Conservation (phyloP, 2,797 vertebrate genomes). For the Channa striata region DNA sequence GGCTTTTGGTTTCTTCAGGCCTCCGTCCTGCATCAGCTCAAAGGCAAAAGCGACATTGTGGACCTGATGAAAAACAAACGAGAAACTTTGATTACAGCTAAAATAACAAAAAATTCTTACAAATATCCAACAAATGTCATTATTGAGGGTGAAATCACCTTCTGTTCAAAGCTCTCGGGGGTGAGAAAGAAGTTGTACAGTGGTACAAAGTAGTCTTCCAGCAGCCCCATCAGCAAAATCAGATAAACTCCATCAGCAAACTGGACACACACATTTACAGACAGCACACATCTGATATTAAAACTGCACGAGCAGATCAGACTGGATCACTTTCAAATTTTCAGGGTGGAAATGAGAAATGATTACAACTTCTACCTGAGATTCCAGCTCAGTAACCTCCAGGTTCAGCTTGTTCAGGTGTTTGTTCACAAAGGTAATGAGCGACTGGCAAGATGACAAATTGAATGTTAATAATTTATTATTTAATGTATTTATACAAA, state of each 20-base stretch:
- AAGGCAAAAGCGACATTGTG: slow-evolving; percentile 97
- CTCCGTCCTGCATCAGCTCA: slow-evolving; percentile 97
- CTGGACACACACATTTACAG: slow-evolving; percentile 75
- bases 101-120: neutral
- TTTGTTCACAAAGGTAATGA: slow-evolving; percentile 99
- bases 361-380: slow-evolving; percentile 85
- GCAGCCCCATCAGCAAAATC: slow-evolving; percentile 96
- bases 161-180: slow-evolving; percentile 96
- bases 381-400: slow-evolving; percentile 96
- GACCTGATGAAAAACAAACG: slow-evolving; percentile 83
- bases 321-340: slow-evolving; percentile 3
- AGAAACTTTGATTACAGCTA: neutral
- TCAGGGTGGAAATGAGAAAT: neutral
- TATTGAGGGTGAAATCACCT: slow-evolving; percentile 79
- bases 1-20: slow-evolving; percentile 96
- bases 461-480: neutral
- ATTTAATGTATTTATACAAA: no score
- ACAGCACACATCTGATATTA: neutral
- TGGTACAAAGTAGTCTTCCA: slow-evolving; percentile 96
- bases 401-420: slow-evolving; percentile 98
- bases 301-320: neutral
- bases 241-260: slow-evolving; percentile 99
- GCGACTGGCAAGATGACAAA: slow-evolving; percentile 83
- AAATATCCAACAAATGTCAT: neutral
- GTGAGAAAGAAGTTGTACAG: slow-evolving; percentile 97